A percentile compares a stretch with the other conserved stretches of the same genome.
These are phyloP conservation scores for Euura lappo DNA, from an alignment of 1,140 invertebrate species.

Conservation along the genomic window DNA sequence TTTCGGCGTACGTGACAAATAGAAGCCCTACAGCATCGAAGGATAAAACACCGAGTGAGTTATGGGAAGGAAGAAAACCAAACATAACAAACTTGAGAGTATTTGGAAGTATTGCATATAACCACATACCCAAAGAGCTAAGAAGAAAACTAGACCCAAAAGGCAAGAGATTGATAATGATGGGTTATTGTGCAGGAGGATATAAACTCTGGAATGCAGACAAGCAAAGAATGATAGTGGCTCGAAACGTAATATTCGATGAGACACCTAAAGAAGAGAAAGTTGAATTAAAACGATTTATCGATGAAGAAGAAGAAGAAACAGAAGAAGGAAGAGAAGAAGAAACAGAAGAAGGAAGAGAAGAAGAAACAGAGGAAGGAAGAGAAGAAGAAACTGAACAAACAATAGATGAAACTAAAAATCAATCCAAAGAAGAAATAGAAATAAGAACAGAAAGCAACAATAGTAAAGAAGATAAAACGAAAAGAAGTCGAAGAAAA, in stretches of 20 bases:
- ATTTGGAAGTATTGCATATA: conserved; percentile 43
- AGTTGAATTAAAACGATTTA: not conserved
- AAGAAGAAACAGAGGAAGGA: not conserved
- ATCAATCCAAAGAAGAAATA: not conserved
- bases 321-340: not conserved
- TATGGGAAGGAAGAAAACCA: conserved; percentile 35
- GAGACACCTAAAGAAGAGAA: conserved; percentile 11
- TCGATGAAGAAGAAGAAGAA: not conserved
- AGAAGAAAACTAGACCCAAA: conserved; percentile 27
- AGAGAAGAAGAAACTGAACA: not conserved
- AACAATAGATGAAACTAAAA: not conserved
- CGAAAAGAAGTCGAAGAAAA: not conserved
- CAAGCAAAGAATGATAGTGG: conserved; percentile 31
- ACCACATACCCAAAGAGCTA: conserved; percentile 31
- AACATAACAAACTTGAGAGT: conserved; percentile 37
- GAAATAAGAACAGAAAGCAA: not conserved
- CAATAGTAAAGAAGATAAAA: not conserved
- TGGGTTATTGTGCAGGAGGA: conserved; percentile 35
- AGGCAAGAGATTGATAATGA: conserved; percentile 21
- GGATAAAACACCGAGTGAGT: conserved; percentile 34
- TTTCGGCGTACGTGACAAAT: conserved; percentile 35
- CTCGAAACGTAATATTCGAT: conserved; percentile 31
- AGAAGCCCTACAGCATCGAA: conserved; percentile 28
- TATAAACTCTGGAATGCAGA: conserved; percentile 37
- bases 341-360: not conserved